Evolutionary conservation across 2,888 invertebrate genomes (phyloP), one percentile per base, ranked within the genome.

Genomic region (Syritta pipiens): DNA sequence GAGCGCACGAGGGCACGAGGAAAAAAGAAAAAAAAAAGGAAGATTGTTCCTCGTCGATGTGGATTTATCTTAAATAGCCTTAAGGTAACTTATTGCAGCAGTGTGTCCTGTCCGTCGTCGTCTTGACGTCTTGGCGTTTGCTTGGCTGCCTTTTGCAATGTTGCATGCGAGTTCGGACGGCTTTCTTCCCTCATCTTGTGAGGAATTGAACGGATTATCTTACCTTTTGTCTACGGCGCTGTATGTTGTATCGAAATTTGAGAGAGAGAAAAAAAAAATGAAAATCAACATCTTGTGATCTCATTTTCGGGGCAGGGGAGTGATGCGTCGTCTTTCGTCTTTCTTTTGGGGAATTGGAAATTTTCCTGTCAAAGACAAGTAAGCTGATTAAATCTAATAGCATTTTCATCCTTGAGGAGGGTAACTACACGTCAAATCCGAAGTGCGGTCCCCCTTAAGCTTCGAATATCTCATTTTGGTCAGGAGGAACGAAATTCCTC

Each of bases 11-110:
- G n/a, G n/a, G 30, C 44, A 19, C 17, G 12, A 59, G 30, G 20
- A 24, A 51, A 62, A 37, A 40, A 32, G 49, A 42, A 57, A 30
- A 48, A 46, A 42, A 67, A 67, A 62, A 75, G 53, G 20, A 62
- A 60, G 65, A 79, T 57, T 62, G 49, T 60, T 79, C 77, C 49
- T 62, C 77, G 62, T n/a, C n/a, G 59, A 67, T 72, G 81, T 74
- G 75, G 75, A 75, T 68, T 81, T 81, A 81, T 75, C 75, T 81
- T 75, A 81, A 75, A 81, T 81, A 81, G 79, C 79, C 79, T 74
- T 68, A 81, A 81, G 79, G 79, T 81, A 81, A 81, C 79, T 81
- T 81, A 81, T 81, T 81, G 79, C 79, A 75, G 75, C 67, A 59
- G 71, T 75, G 49, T 79, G 79, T 74, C 72, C 72, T 79, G 67